Evolutionary conservation across 2,888 invertebrate genomes (phyloP).

Genomic region (Apoderus coryli): DNA sequence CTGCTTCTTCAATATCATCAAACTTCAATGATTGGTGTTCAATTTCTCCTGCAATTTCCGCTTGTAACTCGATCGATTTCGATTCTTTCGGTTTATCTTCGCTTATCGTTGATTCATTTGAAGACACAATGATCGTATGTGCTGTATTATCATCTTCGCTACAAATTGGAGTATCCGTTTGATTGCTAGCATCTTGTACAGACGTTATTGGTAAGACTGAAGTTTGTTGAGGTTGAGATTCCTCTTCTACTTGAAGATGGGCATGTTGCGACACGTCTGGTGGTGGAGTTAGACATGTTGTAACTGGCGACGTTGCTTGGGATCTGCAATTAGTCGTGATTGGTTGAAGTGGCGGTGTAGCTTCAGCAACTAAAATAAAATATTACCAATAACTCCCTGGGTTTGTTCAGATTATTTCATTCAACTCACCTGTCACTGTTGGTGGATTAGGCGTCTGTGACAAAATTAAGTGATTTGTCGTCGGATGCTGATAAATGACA

Average conservation of each 20-base stretch:
- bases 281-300: slow-evolving; percentile 47
- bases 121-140: slow-evolving; percentile 15
- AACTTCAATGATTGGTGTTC: not conserved
- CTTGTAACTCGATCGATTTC: slow-evolving; percentile 6
- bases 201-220: slow-evolving; percentile 11
- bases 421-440: slow-evolving; percentile 22
- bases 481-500: slow-evolving; percentile 38
- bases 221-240: slow-evolving; percentile 31
- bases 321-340: slow-evolving; percentile 28
- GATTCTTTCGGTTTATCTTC: slow-evolving; percentile 14
- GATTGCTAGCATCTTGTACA: slow-evolving; percentile 72
- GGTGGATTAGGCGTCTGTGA: slow-evolving; percentile 24
- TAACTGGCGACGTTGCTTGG: slow-evolving; percentile 35
- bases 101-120: slow-evolving; percentile 13
- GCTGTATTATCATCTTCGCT: slow-evolving; percentile 46
- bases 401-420: too few species aligned
- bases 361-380: too few species aligned
- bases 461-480: slow-evolving; percentile 29
- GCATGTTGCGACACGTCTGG: slow-evolving; percentile 33
- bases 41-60: not conserved
- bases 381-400: too few species aligned
- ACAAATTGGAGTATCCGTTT: slow-evolving; percentile 59
- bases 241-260: slow-evolving; percentile 29
- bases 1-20: not conserved
- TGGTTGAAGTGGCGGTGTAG: slow-evolving; percentile 17